Base-by-base conservation (phyloP, 2,888 invertebrate species). In the Lumbricus terrestris region DNA sequence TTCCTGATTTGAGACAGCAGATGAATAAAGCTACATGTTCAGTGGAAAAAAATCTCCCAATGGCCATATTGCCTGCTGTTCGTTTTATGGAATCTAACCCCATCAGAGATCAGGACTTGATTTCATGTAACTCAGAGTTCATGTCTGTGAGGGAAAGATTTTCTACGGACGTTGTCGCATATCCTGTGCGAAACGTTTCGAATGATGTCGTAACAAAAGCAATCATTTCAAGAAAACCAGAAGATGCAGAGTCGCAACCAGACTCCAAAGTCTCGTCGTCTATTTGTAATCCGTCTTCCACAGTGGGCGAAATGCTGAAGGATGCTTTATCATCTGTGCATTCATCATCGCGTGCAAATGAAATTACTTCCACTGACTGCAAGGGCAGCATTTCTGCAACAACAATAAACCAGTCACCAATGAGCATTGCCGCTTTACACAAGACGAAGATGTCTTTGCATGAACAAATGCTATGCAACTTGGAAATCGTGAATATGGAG, bases 171-270 rank as follows among this genome's bases (percentile, higher is more conserved):
- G 0, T 8, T n/a, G 29, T 69, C 69, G n/a, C 69, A 69, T n/a
- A 16, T 69, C 69, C 69, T 29, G 69, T 69, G 29, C n/a, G 0
- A 69, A 69, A n/a, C 69, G 8, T 5, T 69, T 69, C n/a, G 29
- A 69, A n/a, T n/a, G 69, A 69, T n/a, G 13, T 69, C 69, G n/a
- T 69, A 69, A 8, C 69, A 69, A 69, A 69, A 69, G 69, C 69
- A 69, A 69, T 69, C 69, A 69, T 69, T 69, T 69, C 69, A 69
- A 69, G 69, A n/a, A 69, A 69, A 69, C 69, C 69, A n/a, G 69
- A 69, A 69, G 69, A 69, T 69, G 69, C 69, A n/a, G 69, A 69
- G n/a, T 11, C 69, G n/a, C n/a, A 69, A 69, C 69, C 8, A n/a
- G n/a, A 69, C 69, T 2, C 47, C 47, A 47, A 1, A 47, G 47